Base-by-base conservation (phyloP, 2,113 vertebrate species). In the Odocoileus hemionus region DNA sequence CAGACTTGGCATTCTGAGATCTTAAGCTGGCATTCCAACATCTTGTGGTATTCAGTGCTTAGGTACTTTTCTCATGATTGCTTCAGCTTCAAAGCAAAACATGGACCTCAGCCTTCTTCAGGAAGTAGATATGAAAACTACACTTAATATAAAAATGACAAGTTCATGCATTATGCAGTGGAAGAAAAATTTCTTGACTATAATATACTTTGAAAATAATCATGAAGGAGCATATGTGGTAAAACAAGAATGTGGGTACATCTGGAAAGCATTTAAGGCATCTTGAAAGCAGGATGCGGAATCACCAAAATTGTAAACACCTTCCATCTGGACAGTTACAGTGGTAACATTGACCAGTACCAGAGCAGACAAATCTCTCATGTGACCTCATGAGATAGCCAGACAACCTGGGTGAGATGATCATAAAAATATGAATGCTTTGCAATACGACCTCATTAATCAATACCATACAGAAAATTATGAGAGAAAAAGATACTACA, bases 221-320 rank as follows among this genome's bases (percentile, higher is more conserved):
- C 96, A 86, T 36, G 94, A 86, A 80, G 83, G 88, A 95, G 88
- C 97, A 93, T 96, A 89, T 95, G 94, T 76, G 88, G 60, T 67
- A 94, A 97, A 89, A 82, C 79, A 85, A 60, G 96, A 97, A 96
- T 94, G 88, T 94, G 92, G 96, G 97, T 98, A 97, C 94, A 95
- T 98, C 97, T 98, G 97, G 98, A 98, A 98, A 96, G 82, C 86
- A 64, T 97, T 98, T 98, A 96, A 97, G 84, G 55, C 95, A 93
- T 98, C 97, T 98, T 95, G 97, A 90, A 95, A 97, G 87, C 84
- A 88, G 88, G 98, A 84, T 17, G 58, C 79, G 67, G 86, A 98
- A 87, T 98, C 90, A 94, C 80, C 93, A 91, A 88, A 94, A 97
- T 97, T 94, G 15, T 85, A 84, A 98, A 89, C 90, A 91, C 55